Conservation (phyloP, 2,888 invertebrate species). For the Pammene aurita region DNA sequence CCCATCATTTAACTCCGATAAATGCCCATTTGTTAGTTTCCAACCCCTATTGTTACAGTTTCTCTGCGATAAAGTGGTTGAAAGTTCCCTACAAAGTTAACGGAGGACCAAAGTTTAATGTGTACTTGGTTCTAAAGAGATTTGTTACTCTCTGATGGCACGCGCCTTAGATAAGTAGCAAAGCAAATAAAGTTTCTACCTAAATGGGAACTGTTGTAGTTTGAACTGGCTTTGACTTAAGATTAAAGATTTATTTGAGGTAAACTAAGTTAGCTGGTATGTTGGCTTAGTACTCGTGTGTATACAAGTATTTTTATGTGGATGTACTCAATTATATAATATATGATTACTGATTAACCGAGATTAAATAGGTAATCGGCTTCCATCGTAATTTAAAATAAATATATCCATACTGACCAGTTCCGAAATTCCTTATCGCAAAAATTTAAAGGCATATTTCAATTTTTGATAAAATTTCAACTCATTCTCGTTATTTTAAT, state of each 20-base stretch:
- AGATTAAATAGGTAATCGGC: too few relatives aligned
- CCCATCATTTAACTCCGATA: conserved; percentile 56
- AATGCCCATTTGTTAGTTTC: conserved; percentile 40
- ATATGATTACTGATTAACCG: too few relatives aligned
- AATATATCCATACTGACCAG: too few relatives aligned
- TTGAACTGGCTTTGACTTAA: background rate
- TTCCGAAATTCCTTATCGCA: too few relatives aligned
- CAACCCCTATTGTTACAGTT: conserved; percentile 41
- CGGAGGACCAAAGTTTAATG: conserved; percentile 36
- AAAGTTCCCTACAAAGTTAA: conserved; percentile 36
- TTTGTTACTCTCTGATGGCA: conserved; percentile 22
- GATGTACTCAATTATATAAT: too few relatives aligned
- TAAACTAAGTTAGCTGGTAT: background rate
- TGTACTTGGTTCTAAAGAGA: conserved; percentile 37
- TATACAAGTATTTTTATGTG: too few relatives aligned
- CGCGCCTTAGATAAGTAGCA: background rate
- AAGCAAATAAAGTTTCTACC: background rate
- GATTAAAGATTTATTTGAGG: background rate
- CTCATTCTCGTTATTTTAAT: too few relatives aligned
- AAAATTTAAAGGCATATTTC: too few relatives aligned
- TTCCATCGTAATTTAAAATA: too few relatives aligned
- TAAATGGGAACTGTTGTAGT: background rate
- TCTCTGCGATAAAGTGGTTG: conserved; percentile 39
- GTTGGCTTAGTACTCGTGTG: background rate
- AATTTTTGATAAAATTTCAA: too few relatives aligned